Percentiles rank a stretch among this genome's conserved stretches.
Conservation (phyloP, 1,140 invertebrate genomes). For the Hylyphantes graminicola region DNA sequence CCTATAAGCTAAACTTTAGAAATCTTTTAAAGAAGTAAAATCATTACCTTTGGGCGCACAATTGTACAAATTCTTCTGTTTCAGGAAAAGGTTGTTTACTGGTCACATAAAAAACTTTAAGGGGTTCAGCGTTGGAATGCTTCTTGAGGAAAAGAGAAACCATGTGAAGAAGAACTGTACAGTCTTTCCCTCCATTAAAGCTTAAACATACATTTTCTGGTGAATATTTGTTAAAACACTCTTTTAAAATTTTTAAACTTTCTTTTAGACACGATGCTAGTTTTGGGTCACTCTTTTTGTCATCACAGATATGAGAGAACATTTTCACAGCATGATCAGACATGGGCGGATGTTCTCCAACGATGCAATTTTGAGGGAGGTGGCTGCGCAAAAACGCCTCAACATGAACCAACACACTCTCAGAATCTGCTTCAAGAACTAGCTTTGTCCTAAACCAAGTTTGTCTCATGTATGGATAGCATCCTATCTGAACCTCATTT, state of each 20-base stretch:
- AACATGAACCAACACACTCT: constrained; percentile 65
- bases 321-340: constrained; percentile 16
- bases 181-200: constrained; percentile 98
- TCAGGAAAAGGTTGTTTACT: constrained; percentile 83
- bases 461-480: constrained; percentile 75
- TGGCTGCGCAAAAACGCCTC: constrained; percentile 63
- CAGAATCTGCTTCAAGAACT: constrained; percentile 67
- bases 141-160: constrained; percentile 72
- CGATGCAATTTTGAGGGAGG: constrained; percentile 67
- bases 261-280: neutral
- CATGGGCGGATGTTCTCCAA: constrained; percentile 59
- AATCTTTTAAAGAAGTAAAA: neutral
- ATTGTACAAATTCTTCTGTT: constrained; percentile 84
- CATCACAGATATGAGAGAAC: neutral
- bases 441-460: constrained; percentile 71
- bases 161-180: constrained; percentile 75
- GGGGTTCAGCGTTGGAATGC: constrained; percentile 65
- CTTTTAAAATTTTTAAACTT: constrained; percentile 62
- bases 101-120: constrained; percentile 81
- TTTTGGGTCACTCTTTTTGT: constrained; percentile 20
- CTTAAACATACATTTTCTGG: constrained; percentile 83
- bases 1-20: too few species aligned
- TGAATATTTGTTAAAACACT: constrained; percentile 71
- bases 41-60: constrained; percentile 73
- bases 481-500: constrained; percentile 74